phyloP scores from a whole-genome alignment of 2,888 invertebrate species.

The Phymatocera aterrima region DNA sequence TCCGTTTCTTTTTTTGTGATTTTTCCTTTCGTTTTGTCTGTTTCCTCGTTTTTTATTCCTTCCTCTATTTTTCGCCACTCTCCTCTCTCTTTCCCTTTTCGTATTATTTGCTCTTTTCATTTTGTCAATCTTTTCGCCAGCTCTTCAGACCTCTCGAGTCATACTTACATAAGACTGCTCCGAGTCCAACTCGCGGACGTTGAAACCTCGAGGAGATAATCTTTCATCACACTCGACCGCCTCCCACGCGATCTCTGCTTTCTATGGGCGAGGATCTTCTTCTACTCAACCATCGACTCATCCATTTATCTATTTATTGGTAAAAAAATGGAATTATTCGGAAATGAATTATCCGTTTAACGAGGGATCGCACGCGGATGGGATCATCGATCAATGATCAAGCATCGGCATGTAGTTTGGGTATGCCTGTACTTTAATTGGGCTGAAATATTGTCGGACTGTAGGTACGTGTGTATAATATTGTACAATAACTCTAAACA shows the following conservation, averaged over 20 bases:
- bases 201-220: neutral
- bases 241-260: neutral
- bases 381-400: neutral
- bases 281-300: neutral
- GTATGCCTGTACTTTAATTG: too few species aligned
- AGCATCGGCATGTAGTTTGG: too few species aligned
- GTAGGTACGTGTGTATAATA: neutral
- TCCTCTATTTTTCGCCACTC: neutral
- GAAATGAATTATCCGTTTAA: neutral
- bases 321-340: neutral
- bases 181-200: neutral
- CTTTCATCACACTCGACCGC: conserved; percentile 25
- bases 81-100: neutral
- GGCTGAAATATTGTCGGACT: neutral
- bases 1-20: conserved; percentile 17
- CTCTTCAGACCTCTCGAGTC: neutral
- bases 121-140: conserved; percentile 7
- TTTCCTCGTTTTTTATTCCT: neutral
- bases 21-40: neutral
- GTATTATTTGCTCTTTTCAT: neutral
- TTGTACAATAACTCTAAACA: neutral
- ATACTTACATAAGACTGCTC: neutral
- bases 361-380: too few species aligned
- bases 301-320: neutral
- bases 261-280: neutral